A percentile compares a stretch with the other conserved stretches of the same genome.
phyloP scores from a whole-genome alignment of 2,113 vertebrate species.

The Melospiza melodia region DNA sequence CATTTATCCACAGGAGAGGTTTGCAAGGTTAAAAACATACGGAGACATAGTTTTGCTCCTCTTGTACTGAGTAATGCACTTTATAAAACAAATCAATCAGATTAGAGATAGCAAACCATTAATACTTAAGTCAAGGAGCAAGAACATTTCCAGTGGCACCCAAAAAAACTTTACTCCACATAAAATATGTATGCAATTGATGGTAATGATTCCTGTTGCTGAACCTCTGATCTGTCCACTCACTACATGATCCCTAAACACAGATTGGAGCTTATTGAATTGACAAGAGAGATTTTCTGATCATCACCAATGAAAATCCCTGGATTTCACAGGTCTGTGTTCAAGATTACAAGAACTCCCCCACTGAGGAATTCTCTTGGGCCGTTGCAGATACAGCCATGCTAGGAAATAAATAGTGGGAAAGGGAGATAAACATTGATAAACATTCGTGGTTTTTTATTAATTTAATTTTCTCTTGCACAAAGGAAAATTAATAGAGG shows the following conservation, averaged over 20 bases:
- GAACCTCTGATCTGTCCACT: background rate
- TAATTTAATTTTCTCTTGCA: background rate
- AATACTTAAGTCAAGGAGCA: background rate
- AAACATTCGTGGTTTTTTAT: background rate
- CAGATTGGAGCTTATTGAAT: background rate
- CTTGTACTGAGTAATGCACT: background rate
- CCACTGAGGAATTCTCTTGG: background rate
- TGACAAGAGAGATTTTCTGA: background rate
- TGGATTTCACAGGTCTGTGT: background rate
- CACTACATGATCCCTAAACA: background rate
- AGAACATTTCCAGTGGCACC: background rate
- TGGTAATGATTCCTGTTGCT: background rate
- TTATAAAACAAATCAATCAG: background rate
- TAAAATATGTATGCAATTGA: background rate
- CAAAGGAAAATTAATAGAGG: background rate
- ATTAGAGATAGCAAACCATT: background rate
- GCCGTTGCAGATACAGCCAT: background rate
- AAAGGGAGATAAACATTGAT: background rate
- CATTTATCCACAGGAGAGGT: background rate
- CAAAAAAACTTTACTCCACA: fast-evolving
- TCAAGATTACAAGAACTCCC: background rate
- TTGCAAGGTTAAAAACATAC: background rate
- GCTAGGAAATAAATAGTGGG: background rate
- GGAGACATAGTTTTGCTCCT: background rate
- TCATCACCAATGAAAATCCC: background rate